These are phyloP conservation scores for Brachystomella parvula DNA, from an alignment of 1,140 invertebrate species.

Conservation along the genomic window DNA sequence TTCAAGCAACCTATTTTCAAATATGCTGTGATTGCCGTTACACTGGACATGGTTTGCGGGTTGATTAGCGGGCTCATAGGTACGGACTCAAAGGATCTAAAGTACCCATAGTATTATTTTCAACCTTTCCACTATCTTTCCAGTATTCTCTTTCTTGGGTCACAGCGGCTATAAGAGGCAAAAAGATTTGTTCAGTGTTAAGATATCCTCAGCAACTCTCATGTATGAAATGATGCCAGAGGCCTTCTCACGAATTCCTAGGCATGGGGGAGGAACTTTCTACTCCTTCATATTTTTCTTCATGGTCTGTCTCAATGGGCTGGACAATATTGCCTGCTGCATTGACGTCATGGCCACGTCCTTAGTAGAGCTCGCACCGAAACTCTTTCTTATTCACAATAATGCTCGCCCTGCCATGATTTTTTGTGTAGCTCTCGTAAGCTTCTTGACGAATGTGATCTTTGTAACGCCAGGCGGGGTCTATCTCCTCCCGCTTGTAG, in stretches of 20 bases:
- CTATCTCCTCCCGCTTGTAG: neutral
- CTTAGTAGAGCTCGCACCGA: neutral
- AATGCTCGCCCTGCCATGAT: neutral
- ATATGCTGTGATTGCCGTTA: neutral
- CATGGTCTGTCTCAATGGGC: neutral
- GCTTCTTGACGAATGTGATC: neutral
- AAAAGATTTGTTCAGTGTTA: neutral
- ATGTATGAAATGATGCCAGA: neutral
- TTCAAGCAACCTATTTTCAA: slow-evolving; percentile 1
- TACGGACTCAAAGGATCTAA: no score
- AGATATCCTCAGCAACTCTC: neutral
- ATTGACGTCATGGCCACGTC: neutral
- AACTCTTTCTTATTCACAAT: neutral
- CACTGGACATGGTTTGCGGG: neutral
- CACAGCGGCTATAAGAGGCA: neutral
- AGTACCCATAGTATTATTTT: no score
- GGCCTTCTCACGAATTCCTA: neutral
- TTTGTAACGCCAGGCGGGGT: neutral
- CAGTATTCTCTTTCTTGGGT: neutral
- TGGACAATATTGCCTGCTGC: neutral
- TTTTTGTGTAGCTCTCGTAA: neutral
- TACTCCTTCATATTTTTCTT: neutral
- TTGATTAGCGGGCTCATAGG: neutral
- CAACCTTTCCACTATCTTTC: no score
- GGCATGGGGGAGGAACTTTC: neutral